Conservation (phyloP, 2,113 vertebrate species). For the Paradisaea rubra region DNA sequence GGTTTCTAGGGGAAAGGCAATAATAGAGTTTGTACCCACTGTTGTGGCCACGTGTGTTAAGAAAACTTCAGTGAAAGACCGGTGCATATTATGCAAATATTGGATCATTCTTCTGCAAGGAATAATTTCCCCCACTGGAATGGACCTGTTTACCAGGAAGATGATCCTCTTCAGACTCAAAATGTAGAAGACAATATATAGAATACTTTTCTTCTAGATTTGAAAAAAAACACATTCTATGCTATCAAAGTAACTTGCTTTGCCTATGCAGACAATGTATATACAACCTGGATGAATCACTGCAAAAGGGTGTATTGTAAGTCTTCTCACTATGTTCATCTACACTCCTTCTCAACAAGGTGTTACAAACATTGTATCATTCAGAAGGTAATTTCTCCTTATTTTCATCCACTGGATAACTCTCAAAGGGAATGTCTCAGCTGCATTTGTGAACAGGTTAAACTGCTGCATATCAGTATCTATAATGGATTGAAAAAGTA, state of each 20-base stretch:
- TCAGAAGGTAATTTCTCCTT: neutral
- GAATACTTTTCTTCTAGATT: neutral
- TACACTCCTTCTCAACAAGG: neutral
- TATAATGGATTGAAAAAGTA: neutral
- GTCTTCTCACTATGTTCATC: neutral
- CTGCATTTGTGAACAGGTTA: neutral
- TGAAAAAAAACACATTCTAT: neutral
- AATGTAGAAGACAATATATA: neutral
- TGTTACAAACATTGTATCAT: neutral
- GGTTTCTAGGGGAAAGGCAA: neutral
- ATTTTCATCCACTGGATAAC: neutral
- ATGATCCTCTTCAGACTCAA: neutral
- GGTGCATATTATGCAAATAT: neutral
- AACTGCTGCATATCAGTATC: neutral
- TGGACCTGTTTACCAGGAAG: neutral
- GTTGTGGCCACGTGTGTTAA: neutral
- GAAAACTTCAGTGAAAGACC: neutral
- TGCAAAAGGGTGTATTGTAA: neutral
- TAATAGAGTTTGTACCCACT: neutral
- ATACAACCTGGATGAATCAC: neutral
- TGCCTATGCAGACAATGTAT: neutral
- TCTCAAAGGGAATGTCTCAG: neutral
- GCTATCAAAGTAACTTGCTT: neutral
- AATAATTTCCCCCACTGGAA: neutral
- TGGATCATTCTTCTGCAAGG: neutral